Conservation (phyloP, 2,113 vertebrate species). For the Amblyornis subalaris region DNA sequence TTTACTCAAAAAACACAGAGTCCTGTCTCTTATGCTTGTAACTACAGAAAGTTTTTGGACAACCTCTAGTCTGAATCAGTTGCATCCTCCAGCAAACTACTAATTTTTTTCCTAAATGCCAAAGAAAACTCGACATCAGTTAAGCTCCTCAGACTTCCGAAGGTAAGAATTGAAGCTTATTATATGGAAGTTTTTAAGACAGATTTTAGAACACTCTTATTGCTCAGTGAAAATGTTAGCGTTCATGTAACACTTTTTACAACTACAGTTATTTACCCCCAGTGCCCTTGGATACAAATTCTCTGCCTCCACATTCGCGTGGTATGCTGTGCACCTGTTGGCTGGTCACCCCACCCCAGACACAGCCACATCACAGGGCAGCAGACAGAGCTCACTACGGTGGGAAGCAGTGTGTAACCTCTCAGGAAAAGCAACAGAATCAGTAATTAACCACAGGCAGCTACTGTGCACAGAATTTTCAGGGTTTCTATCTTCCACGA, state of each 20-base stretch:
- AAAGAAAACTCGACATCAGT: neutral
- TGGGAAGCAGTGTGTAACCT: neutral
- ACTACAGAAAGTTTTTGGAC: neutral
- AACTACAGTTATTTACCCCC: neutral
- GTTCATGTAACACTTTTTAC: neutral
- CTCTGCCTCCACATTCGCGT: neutral
- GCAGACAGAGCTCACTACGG: neutral
- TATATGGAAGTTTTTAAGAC: neutral
- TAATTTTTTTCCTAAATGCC: neutral
- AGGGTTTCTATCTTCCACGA: neutral
- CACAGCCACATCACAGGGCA: neutral
- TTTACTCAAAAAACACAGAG: neutral
- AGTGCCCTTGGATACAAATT: slow-evolving; percentile 25
- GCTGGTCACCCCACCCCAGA: slow-evolving; percentile 2
- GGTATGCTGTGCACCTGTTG: slow-evolving; percentile 41
- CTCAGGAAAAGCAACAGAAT: neutral
- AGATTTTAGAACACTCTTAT: neutral
- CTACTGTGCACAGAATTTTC: fast-evolving
- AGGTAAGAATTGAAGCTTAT: neutral
- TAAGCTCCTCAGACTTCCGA: neutral
- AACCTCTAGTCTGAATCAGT: neutral
- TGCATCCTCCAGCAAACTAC: neutral
- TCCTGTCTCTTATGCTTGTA: neutral
- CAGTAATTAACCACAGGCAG: neutral
- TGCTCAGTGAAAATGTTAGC: neutral